Conservation (phyloP, 2,797 vertebrate genomes). For the Danio kyathit region DNA sequence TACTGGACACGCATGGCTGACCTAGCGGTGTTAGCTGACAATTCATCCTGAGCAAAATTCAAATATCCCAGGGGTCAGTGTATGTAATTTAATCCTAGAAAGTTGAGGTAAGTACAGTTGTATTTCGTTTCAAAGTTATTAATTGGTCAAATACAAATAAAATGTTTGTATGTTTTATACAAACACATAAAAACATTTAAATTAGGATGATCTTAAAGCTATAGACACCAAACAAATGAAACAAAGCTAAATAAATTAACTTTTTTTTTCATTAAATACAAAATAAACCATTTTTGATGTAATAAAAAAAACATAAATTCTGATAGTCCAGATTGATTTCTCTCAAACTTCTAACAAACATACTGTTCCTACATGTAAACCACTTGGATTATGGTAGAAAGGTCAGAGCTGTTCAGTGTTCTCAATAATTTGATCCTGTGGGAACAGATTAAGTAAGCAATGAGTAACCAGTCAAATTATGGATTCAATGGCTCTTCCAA, state of each 20-base stretch:
- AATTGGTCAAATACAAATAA: no score
- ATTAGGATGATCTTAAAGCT: neutral
- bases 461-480: conserved; percentile 3
- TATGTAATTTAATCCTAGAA: neutral
- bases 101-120: no score
- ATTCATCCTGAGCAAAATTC: conserved; percentile 15
- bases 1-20: conserved; percentile 22
- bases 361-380: neutral
- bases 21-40: conserved; percentile 66
- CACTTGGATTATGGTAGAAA: neutral
- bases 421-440: conserved; percentile 12
- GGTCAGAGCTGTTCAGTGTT: conserved; percentile 2
- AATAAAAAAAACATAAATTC: neutral
- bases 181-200: neutral
- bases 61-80: neutral
- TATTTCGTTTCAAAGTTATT: no score
- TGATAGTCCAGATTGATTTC: neutral
- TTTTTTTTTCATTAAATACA: no score
- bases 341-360: neutral
- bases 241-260: neutral
- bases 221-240: neutral
- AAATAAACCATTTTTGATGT: neutral
- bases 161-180: neutral
- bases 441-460: neutral
- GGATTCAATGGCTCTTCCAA: neutral